Percentiles rank a stretch among this genome's conserved stretches.
These are phyloP conservation scores for Meganola albula DNA, from an alignment of 2,888 invertebrate species.

Conservation along the genomic window DNA sequence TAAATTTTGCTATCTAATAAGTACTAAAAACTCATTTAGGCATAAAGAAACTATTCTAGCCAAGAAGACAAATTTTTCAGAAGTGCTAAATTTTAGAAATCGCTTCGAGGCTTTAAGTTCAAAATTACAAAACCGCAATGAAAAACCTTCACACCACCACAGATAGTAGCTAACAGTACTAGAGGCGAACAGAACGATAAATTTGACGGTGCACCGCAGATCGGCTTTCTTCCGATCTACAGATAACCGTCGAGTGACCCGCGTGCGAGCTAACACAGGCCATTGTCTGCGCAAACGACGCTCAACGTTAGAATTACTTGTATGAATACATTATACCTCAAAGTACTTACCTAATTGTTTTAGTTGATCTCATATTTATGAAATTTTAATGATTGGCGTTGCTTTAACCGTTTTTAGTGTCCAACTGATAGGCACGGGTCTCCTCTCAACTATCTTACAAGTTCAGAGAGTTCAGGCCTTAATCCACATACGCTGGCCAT, in stretches of 20 bases:
- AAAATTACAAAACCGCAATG: constrained; percentile 2
- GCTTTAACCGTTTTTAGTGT: too few species aligned
- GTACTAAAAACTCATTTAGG: too few species aligned
- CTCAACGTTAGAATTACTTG: constrained; percentile 35
- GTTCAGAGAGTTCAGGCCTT: too few species aligned
- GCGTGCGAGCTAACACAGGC: constrained; percentile 53
- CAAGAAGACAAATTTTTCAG: too few species aligned
- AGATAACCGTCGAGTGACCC: constrained; percentile 69
- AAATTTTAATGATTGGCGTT: too few species aligned
- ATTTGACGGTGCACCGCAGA: constrained; percentile 57
- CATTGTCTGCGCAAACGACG: constrained; percentile 53
- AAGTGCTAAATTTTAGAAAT: background rate
- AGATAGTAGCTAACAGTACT: constrained; percentile 51
- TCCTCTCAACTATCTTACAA: too few species aligned
- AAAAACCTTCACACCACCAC: constrained; percentile 25
- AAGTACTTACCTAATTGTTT: constrained; percentile 27
- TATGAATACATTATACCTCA: constrained; percentile 19
- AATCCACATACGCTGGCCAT: too few species aligned
- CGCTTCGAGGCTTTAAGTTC: background rate
- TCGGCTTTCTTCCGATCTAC: constrained; percentile 61
- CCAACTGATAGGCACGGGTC: too few species aligned
- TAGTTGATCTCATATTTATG: constrained; percentile 1
- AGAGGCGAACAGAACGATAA: constrained; percentile 58
- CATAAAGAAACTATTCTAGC: too few species aligned
- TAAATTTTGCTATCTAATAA: too few species aligned